phyloP scores from a whole-genome alignment of 1,140 invertebrate species.

The Macrocentrus cingulum region DNA sequence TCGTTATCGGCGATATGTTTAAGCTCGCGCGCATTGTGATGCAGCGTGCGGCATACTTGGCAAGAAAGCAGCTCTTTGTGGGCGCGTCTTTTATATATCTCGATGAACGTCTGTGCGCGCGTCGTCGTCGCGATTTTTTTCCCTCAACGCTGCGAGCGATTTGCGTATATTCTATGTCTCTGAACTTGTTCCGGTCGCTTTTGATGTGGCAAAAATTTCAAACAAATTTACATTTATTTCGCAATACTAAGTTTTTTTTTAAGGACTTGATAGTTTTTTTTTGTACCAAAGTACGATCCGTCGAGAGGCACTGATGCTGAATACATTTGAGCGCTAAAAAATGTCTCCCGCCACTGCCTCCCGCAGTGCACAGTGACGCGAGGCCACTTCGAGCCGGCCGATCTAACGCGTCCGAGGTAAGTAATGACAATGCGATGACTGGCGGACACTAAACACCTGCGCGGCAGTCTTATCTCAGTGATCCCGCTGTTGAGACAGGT shows the following conservation, averaged over 20 bases:
- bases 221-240: no score
- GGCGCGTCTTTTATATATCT: slow-evolving; percentile 29
- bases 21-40: slow-evolving; percentile 29
- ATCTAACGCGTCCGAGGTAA: slow-evolving; percentile 37
- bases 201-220: no score
- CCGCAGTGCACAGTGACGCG: background rate
- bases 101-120: no score
- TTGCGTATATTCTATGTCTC: no score
- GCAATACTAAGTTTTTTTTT: no score
- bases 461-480: slow-evolving; percentile 48
- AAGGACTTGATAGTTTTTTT: no score
- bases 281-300: no score
- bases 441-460: slow-evolving; percentile 52
- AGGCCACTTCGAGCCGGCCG: slow-evolving; percentile 8
- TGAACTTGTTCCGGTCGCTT: no score
- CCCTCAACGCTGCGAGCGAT: no score
- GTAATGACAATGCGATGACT: slow-evolving; percentile 57
- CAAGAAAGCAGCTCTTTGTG: slow-evolving; percentile 24
- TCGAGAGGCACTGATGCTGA: no score
- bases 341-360: background rate
- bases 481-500: slow-evolving; percentile 45
- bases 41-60: slow-evolving; percentile 16
- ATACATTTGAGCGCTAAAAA: no score
- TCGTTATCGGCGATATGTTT: slow-evolving; percentile 28
- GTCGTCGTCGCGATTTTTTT: no score